Conservation (phyloP, 2,888 invertebrate genomes). For the Eilema caniola region DNA sequence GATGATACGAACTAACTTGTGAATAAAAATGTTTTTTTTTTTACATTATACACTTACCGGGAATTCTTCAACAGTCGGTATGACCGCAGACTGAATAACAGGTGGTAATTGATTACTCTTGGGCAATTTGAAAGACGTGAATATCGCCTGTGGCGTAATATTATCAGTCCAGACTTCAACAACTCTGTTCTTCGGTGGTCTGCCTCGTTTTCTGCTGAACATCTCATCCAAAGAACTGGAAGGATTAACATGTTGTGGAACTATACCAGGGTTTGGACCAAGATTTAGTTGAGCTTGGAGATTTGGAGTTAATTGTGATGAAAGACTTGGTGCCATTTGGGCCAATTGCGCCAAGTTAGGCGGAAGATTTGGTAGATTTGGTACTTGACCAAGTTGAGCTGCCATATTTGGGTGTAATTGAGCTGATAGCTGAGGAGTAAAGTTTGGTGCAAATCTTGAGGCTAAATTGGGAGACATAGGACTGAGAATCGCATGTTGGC, state of each 20-base stretch:
- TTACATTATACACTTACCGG: slow-evolving; percentile 68
- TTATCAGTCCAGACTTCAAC: slow-evolving; percentile 96
- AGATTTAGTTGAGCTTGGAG: slow-evolving; percentile 79
- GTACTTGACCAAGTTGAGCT: slow-evolving; percentile 81
- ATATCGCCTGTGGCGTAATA: slow-evolving; percentile 95
- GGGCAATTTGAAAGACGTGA: slow-evolving; percentile 96
- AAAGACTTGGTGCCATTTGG: slow-evolving; percentile 80
- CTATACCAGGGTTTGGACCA: slow-evolving; percentile 72
- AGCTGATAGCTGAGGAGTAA: slow-evolving; percentile 81
- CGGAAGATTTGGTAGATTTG: slow-evolving; percentile 74
- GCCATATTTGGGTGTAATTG: slow-evolving; percentile 84
- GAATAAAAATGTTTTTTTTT: neutral
- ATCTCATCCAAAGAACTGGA: slow-evolving; percentile 95
- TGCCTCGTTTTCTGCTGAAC: slow-evolving; percentile 96
- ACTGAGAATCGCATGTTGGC: slow-evolving; percentile 92
- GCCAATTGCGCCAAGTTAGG: slow-evolving; percentile 82
- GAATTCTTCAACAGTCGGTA: slow-evolving; percentile 80
- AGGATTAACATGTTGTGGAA: slow-evolving; percentile 78
- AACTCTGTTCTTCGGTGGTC: slow-evolving; percentile 98
- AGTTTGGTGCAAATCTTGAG: slow-evolving; percentile 86
- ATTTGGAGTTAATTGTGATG: slow-evolving; percentile 78
- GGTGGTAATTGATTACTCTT: slow-evolving; percentile 87
- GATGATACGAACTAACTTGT: no score
- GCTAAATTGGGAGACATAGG: slow-evolving; percentile 88
- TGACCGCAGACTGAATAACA: slow-evolving; percentile 74